Conservation (phyloP, 2,113 vertebrate species). For the Ginglymostoma cirratum region DNA sequence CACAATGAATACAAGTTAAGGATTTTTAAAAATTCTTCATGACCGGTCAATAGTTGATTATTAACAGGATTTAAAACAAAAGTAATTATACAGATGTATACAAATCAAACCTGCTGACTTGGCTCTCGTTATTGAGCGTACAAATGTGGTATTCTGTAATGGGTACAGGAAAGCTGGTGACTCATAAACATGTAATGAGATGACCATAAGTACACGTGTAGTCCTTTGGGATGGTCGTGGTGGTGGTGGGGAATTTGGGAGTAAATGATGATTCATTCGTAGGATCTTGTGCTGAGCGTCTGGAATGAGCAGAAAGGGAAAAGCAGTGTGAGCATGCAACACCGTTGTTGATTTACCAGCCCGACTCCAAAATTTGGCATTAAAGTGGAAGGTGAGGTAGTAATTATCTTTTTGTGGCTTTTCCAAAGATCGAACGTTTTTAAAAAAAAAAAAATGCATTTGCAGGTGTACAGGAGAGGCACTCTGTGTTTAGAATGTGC, state of each 20-base stretch:
- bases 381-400: neutral
- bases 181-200: neutral
- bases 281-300: neutral
- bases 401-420: neutral
- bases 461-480: neutral
- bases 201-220: neutral
- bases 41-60: neutral
- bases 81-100: neutral
- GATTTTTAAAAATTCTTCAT: neutral
- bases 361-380: conserved; percentile 8
- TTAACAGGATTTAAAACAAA: neutral
- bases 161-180: neutral
- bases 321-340: neutral
- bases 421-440: neutral
- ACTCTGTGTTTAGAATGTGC: neutral
- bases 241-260: neutral
- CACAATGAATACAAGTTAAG: no score
- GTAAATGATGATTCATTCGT: neutral
- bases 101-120: neutral
- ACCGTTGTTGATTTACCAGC: neutral
- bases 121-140: neutral
- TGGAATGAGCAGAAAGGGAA: neutral
- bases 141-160: neutral
- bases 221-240: no score
- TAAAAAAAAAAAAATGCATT: neutral